These are phyloP conservation scores for Alviniconcha marisindica DNA, from an alignment of 1,140 invertebrate genomes.

Conservation along the genomic window DNA sequence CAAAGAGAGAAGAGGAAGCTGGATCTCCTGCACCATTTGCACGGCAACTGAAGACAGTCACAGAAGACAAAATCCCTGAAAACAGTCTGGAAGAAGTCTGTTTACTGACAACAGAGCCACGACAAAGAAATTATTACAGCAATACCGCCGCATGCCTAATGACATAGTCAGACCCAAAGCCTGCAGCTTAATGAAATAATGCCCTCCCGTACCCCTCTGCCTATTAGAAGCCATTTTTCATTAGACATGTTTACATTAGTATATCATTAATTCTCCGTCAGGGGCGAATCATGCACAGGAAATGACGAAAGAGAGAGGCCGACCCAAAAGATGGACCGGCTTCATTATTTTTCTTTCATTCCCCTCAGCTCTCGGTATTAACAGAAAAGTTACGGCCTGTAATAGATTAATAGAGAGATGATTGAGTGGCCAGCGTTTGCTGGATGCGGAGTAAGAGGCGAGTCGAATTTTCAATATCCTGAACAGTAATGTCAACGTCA, in stretches of 20 bases:
- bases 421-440: conserved; percentile 12
- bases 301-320: conserved; percentile 21
- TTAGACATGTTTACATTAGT: conserved; percentile 28
- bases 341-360: conserved; percentile 30
- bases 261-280: conserved; percentile 25
- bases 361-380: not conserved
- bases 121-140: too few species aligned
- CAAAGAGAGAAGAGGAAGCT: too few species aligned
- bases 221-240: conserved; percentile 28
- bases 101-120: too few species aligned
- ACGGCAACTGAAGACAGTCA: too few species aligned
- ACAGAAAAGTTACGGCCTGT: conserved; percentile 5
- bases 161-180: too few species aligned
- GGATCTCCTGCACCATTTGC: too few species aligned
- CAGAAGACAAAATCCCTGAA: too few species aligned
- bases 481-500: not conserved
- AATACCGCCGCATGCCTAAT: too few species aligned
- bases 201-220: not conserved
- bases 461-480: conserved; percentile 29
- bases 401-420: conserved; percentile 30
- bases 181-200: conserved; percentile 10
- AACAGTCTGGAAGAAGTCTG: too few species aligned
- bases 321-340: conserved; percentile 9
- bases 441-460: not conserved
- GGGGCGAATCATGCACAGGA: conserved; percentile 4